Conservation (phyloP, 1,140 invertebrate species). For the Drosophila nigrodunni region DNA sequence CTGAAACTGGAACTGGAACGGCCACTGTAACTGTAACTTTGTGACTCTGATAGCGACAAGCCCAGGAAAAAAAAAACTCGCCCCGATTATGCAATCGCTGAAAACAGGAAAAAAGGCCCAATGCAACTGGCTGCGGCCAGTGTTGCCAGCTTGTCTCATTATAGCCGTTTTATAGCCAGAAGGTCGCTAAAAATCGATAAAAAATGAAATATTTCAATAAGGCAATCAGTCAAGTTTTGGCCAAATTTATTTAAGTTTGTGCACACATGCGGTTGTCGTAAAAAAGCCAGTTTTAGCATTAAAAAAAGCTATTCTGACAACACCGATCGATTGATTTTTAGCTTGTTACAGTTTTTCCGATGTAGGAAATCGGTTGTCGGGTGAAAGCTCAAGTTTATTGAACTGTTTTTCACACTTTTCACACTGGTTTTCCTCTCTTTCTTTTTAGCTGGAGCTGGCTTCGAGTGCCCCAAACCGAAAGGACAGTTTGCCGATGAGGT, state of each 20-base stretch:
- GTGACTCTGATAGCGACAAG: slow-evolving; percentile 17
- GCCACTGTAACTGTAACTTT: slow-evolving; percentile 25
- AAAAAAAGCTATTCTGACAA: background rate
- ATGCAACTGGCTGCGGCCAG: slow-evolving; percentile 11
- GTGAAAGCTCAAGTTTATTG: slow-evolving; percentile 48
- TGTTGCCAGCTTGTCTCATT: background rate
- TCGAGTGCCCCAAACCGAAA: slow-evolving; percentile 91
- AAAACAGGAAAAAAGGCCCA: slow-evolving; percentile 19
- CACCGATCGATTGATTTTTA: slow-evolving; percentile 1
- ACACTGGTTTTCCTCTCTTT: slow-evolving; percentile 41
- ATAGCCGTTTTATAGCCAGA: too few species aligned
- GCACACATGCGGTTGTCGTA: too few species aligned
- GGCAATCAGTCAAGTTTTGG: too few species aligned
- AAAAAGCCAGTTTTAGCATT: too few species aligned
- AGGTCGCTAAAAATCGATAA: too few species aligned
- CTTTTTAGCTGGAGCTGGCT: slow-evolving; percentile 84
- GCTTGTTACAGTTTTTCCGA: slow-evolving; percentile 49
- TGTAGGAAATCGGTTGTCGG: slow-evolving; percentile 48
- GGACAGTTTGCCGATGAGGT: slow-evolving; percentile 91
- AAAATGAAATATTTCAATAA: too few species aligned
- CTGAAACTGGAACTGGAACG: slow-evolving; percentile 28
- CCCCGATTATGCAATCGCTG: slow-evolving; percentile 18
- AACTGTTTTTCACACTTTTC: slow-evolving; percentile 33
- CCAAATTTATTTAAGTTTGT: too few species aligned
- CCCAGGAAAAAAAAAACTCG: slow-evolving; percentile 10